A percentile compares a stretch with the other conserved stretches of the same genome.
These are phyloP conservation scores for Scyliorhinus canicula DNA, from an alignment of 2,797 vertebrate genomes.

Conservation along the genomic window DNA sequence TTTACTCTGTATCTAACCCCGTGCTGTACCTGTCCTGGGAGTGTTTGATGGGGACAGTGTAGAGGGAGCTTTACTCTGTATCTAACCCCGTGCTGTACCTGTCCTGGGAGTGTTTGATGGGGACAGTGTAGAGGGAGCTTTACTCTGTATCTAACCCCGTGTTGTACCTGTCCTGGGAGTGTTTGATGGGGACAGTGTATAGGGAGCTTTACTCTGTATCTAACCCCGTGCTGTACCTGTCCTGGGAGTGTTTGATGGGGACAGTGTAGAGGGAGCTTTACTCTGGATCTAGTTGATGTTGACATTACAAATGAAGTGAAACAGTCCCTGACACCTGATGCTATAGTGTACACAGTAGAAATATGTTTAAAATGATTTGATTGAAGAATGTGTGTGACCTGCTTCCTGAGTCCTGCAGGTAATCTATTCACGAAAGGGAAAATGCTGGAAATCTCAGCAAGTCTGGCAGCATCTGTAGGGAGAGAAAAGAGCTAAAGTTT, in stretches of 20 bases:
- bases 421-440: no score
- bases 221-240: background rate
- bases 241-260: background rate
- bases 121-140: no score
- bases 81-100: no score
- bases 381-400: background rate
- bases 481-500: no score
- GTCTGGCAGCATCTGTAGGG: no score
- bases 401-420: no score
- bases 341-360: background rate
- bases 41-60: conserved; percentile 14
- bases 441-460: no score
- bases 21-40: background rate
- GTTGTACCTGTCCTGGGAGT: no score
- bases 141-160: no score
- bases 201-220: conserved; percentile 2
- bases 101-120: no score
- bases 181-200: no score
- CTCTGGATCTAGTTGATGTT: no score
- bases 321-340: background rate
- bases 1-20: background rate
- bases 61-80: background rate
- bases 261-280: conserved; percentile 1
- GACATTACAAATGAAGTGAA: background rate
- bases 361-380: background rate